These are phyloP conservation scores for Cephus pygmeus DNA, from an alignment of 2,888 invertebrate genomes.

Conservation along the genomic window DNA sequence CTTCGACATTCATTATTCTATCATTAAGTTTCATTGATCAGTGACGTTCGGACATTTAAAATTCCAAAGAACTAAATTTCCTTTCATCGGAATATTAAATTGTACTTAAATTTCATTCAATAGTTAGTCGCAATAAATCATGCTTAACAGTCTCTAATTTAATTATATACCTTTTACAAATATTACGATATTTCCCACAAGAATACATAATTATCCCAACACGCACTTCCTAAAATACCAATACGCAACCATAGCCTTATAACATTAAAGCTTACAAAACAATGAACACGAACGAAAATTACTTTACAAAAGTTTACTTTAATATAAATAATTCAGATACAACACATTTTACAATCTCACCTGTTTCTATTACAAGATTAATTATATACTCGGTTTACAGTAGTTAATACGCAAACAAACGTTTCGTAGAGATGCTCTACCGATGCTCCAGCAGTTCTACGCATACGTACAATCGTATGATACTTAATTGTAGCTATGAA, in stretches of 20 bases:
- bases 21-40: background rate
- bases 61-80: no score
- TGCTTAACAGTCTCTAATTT: background rate
- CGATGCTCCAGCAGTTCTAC: background rate
- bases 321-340: constrained; percentile 46
- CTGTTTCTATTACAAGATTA: background rate
- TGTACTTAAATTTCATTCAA: background rate
- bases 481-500: background rate
- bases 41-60: no score
- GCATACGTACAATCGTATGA: background rate
- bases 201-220: background rate
- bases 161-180: background rate
- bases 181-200: background rate
- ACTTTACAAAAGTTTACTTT: constrained; percentile 31
- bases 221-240: background rate
- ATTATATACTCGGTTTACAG: background rate
- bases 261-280: background rate
- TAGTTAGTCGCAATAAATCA: background rate
- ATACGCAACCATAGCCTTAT: background rate
- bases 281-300: background rate
- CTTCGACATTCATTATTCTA: background rate
- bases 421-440: background rate
- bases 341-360: constrained; percentile 23
- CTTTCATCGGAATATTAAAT: no score
- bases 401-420: background rate